Percentiles rank a stretch among this genome's conserved stretches.
phyloP scores from a whole-genome alignment of 2,797 vertebrate genomes.

The Zenarchopterus dispar region DNA sequence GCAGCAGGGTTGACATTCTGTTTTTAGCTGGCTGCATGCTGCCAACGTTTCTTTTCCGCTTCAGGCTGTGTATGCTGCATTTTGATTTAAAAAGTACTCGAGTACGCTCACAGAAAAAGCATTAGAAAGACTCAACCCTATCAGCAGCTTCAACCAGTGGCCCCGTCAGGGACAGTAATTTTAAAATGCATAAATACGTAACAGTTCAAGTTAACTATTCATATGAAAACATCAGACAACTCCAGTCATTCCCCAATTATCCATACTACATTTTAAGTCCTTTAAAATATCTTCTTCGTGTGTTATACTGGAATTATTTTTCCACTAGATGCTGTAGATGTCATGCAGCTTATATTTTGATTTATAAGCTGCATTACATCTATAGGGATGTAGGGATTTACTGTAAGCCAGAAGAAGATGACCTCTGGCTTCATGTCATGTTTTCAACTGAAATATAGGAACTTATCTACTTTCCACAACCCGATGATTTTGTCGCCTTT shows the following conservation, averaged over 20 bases:
- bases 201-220: conserved; percentile 2
- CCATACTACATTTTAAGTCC: not conserved
- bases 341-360: no score
- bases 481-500: not conserved
- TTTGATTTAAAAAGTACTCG: conserved; percentile 22
- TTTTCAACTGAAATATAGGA: not conserved
- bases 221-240: no score
- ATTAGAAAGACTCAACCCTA: conserved; percentile 2
- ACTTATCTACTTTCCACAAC: not conserved
- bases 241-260: not conserved
- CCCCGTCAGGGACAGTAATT: conserved; percentile 6
- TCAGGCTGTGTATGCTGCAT: conserved; percentile 16
- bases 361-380: no score
- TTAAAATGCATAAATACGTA: conserved; percentile 35
- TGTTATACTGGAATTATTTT: not conserved
- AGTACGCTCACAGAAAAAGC: conserved; percentile 11
- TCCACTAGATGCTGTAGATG: not conserved
- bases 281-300: not conserved
- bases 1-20: conserved; percentile 41
- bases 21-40: conserved; percentile 23
- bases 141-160: conserved; percentile 12
- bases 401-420: not conserved
- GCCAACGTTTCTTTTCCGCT: conserved; percentile 40
- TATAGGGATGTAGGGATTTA: no score
- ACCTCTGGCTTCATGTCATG: not conserved